Evolutionary conservation across 2,888 invertebrate genomes (phyloP).

Genomic region (Drosophila incognita): DNA sequence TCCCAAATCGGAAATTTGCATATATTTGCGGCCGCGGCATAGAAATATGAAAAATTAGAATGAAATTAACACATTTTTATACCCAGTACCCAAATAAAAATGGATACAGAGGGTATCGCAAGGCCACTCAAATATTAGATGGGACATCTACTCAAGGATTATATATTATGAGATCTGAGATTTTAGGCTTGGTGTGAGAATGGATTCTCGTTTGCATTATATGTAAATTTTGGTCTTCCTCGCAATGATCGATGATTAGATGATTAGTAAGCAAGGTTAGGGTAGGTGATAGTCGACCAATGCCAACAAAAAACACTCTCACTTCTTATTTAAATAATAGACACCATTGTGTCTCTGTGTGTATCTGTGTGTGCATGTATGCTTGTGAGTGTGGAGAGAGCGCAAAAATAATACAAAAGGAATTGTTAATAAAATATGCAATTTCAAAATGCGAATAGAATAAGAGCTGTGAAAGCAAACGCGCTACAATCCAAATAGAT

Average conservation of each 20-base stretch:
- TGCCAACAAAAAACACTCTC: background rate
- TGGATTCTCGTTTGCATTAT: background rate
- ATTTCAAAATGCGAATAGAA: slow-evolving; percentile 26
- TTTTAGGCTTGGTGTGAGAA: too few relatives aligned
- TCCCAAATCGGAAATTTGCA: slow-evolving; percentile 5
- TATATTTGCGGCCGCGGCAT: slow-evolving; percentile 9
- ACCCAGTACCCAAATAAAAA: slow-evolving; percentile 19
- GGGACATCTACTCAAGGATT: background rate
- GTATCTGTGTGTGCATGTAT: background rate
- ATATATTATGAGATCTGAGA: too few relatives aligned
- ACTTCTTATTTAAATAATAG: slow-evolving; percentile 8
- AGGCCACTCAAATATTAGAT: background rate
- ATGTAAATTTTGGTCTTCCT: background rate
- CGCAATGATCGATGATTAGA: background rate
- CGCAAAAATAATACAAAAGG: slow-evolving; percentile 19
- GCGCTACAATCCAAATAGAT: slow-evolving; percentile 52
- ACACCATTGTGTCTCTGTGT: slow-evolving; percentile 5
- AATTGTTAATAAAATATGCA: slow-evolving; percentile 56
- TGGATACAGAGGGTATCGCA: background rate
- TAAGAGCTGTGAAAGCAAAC: slow-evolving; percentile 48
- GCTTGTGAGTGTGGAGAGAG: background rate
- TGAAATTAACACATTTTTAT: slow-evolving; percentile 49
- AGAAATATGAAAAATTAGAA: slow-evolving; percentile 58
- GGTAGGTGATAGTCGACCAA: background rate
- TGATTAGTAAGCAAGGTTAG: background rate